Evolutionary conservation across 2,888 invertebrate genomes (phyloP).

Genomic region (Allolobophora icterica): DNA sequence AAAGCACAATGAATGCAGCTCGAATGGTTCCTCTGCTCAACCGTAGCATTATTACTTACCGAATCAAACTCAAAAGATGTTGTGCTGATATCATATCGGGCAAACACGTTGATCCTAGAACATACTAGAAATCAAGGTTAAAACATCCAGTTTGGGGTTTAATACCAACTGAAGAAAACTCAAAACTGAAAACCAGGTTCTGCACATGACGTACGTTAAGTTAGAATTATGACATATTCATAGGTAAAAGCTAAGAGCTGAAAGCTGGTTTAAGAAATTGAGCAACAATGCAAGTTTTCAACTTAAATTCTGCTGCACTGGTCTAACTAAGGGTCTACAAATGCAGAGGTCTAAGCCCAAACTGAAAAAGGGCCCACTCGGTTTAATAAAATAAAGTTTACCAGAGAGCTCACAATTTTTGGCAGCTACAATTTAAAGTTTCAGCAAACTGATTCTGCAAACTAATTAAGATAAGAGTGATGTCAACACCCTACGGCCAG

Average conservation of each 20-base stretch:
- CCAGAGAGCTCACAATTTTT: too few relatives aligned
- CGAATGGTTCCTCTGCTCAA: not conserved
- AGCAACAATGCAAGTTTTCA: not conserved
- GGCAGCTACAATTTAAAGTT: too few relatives aligned
- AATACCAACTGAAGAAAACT: not conserved
- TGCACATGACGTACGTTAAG: not conserved
- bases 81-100: not conserved
- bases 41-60: not conserved
- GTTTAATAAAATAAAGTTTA: too few relatives aligned
- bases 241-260: not conserved
- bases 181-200: not conserved
- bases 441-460: too few relatives aligned
- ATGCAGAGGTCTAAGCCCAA: too few relatives aligned
- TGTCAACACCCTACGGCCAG: too few relatives aligned
- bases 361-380: too few relatives aligned
- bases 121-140: constrained; percentile 8
- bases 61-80: not conserved
- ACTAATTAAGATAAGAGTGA: too few relatives aligned
- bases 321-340: too few relatives aligned
- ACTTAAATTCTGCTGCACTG: not conserved
- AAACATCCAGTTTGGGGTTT: not conserved
- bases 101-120: not conserved
- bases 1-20: not conserved
- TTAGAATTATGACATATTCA: not conserved
- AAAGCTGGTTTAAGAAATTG: not conserved